Conservation (phyloP, 2,888 invertebrate species). For the Amphimallon solstitiale region DNA sequence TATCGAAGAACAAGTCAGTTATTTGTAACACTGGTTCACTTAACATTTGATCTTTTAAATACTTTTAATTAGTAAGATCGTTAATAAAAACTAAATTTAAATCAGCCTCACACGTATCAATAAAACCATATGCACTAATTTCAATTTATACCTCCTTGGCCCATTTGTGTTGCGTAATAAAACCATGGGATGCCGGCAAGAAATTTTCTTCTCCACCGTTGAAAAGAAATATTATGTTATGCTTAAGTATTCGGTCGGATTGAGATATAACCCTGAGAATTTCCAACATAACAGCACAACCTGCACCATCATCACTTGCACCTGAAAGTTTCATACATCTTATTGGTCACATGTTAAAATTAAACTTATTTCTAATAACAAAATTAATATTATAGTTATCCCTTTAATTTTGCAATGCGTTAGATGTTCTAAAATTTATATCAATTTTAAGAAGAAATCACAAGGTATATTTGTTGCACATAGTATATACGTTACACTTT, state of each 20-base stretch:
- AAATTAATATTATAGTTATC: too few relatives aligned
- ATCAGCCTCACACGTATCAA: background rate
- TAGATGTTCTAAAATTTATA: too few relatives aligned
- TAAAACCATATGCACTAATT: background rate
- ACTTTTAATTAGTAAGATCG: background rate
- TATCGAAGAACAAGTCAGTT: background rate
- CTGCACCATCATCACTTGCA: conserved; percentile 89
- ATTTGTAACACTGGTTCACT: conserved; percentile 2
- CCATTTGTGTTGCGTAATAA: conserved; percentile 90
- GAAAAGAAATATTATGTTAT: conserved; percentile 84
- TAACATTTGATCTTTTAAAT: conserved; percentile 14
- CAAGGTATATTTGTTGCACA: too few relatives aligned
- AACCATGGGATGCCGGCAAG: conserved; percentile 89
- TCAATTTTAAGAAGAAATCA: too few relatives aligned
- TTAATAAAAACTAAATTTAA: conserved; percentile 2
- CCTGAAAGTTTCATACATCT: conserved; percentile 65
- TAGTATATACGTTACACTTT: too few relatives aligned
- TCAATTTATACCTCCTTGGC: conserved; percentile 66
- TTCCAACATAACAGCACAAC: conserved; percentile 89
- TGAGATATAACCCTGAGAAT: conserved; percentile 76
- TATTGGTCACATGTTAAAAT: conserved; percentile 36
- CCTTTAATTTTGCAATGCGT: background rate
- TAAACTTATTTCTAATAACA: background rate
- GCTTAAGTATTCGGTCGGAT: conserved; percentile 70
- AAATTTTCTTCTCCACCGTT: conserved; percentile 95